phyloP scores from a whole-genome alignment of 2,797 vertebrate species.

The Dallia pectoralis region DNA sequence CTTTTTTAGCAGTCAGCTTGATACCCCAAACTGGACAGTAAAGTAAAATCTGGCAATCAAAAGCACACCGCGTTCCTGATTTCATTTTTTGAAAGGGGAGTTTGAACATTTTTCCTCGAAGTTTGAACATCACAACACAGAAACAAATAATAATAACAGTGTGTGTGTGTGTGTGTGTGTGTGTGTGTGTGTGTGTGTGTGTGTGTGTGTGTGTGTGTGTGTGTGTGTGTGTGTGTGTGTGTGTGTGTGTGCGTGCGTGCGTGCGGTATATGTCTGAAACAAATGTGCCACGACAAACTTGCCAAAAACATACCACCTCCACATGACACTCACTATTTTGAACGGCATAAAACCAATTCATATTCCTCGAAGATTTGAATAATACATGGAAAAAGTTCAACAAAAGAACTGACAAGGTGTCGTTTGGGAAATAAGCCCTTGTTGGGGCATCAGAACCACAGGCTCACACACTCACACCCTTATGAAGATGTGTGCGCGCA shows the following conservation, averaged over 20 bases:
- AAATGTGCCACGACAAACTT: conserved; percentile 21
- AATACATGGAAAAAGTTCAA: conserved; percentile 22
- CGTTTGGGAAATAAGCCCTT: conserved; percentile 17
- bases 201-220: neutral
- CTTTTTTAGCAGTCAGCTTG: too few relatives aligned
- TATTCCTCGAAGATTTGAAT: conserved; percentile 20
- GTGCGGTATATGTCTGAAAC: neutral
- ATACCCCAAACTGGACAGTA: too few relatives aligned
- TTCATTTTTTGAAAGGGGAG: too few relatives aligned
- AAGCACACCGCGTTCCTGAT: too few relatives aligned
- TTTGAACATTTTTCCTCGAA: too few relatives aligned
- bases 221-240: conserved; percentile 1
- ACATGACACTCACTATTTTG: conserved; percentile 11
- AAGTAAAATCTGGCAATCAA: too few relatives aligned
- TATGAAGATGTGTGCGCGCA: neutral
- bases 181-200: conserved; percentile 2
- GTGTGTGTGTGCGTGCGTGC: neutral
- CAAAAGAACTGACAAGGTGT: conserved; percentile 22
- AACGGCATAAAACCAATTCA: conserved; percentile 16
- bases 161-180: neutral
- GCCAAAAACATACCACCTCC: conserved; percentile 20
- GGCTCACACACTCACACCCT: neutral
- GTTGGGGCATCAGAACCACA: conserved; percentile 1
- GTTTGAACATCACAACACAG: neutral
- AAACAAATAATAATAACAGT: neutral